These are phyloP conservation scores for Xiphophorus birchmanni DNA, from an alignment of 2,797 vertebrate genomes.

Conservation along the genomic window DNA sequence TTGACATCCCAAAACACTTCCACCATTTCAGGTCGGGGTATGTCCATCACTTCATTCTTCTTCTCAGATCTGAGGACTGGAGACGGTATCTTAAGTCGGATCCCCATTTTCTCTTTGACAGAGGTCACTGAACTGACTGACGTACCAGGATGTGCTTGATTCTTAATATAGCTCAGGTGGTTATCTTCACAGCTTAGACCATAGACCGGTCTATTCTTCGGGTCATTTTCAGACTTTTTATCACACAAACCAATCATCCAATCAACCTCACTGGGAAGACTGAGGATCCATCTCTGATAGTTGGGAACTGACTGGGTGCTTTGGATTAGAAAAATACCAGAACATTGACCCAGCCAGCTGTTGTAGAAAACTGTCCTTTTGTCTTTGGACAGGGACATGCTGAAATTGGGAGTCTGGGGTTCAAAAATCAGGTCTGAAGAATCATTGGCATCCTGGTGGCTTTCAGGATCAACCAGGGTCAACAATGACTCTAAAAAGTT, in stretches of 20 bases:
- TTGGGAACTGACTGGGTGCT: background rate
- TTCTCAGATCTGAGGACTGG: too few relatives aligned
- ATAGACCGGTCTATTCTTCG: conserved; percentile 7
- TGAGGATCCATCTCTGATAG: conserved; percentile 49
- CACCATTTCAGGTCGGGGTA: conserved; percentile 21
- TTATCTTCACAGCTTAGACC: conserved; percentile 40
- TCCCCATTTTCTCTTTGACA: too few relatives aligned
- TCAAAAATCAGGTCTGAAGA: conserved; percentile 53
- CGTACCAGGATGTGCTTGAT: background rate
- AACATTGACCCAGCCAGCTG: background rate
- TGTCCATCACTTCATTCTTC: too few relatives aligned
- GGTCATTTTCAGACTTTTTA: background rate
- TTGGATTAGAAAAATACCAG: conserved; percentile 23
- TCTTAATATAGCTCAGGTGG: conserved; percentile 28
- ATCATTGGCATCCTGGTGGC: conserved; percentile 10
- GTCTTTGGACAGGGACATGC: conserved; percentile 61
- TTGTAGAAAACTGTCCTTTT: conserved; percentile 47
- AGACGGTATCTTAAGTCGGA: too few relatives aligned
- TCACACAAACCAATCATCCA: conserved; percentile 67
- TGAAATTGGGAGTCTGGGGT: rapidly evolving
- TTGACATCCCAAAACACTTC: conserved; percentile 51
- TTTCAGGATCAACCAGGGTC: conserved; percentile 64
- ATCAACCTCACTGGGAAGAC: conserved; percentile 30
- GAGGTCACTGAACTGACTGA: too few relatives aligned
- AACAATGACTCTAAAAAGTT: conserved; percentile 51